phyloP scores from a whole-genome alignment of 1,140 invertebrate species.

The Macrobrachium rosenbergii region DNA sequence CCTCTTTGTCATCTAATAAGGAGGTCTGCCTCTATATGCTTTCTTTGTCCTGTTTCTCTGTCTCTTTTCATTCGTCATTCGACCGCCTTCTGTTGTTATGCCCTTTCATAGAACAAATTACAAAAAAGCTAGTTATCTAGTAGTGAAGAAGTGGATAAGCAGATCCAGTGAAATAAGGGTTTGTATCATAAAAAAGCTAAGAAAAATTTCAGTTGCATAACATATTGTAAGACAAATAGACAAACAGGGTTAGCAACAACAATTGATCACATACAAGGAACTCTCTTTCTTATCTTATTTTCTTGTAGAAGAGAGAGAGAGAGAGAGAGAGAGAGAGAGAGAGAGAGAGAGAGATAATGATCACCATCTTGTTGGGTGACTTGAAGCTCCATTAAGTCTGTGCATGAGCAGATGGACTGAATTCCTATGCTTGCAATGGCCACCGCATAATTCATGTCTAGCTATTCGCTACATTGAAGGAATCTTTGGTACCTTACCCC shows the following conservation, averaged over 20 bases:
- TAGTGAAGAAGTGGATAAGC: too few relatives aligned
- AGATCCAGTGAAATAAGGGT: too few relatives aligned
- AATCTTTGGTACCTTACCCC: neutral
- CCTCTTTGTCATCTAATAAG: too few relatives aligned
- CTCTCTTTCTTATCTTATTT: neutral
- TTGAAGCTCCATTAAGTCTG: too few relatives aligned
- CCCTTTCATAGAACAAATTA: too few relatives aligned
- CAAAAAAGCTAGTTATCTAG: too few relatives aligned
- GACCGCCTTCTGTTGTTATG: neutral
- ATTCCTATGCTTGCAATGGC: too few relatives aligned
- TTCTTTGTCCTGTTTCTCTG: neutral
- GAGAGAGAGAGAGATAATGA: constrained; percentile 21
- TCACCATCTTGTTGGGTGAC: too few relatives aligned
- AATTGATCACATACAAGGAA: constrained; percentile 1
- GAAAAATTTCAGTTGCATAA: too few relatives aligned
- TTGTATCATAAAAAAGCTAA: too few relatives aligned
- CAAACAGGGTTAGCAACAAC: neutral
- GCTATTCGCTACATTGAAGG: neutral
- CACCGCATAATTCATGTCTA: neutral
- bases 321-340: constrained; percentile 28
- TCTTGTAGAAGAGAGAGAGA: constrained; percentile 20
- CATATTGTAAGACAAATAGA: neutral
- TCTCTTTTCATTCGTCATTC: constrained; percentile 15
- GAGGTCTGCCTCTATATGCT: neutral
- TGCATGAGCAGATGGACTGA: too few relatives aligned